Evolutionary conservation across 2,888 invertebrate species (phyloP), one percentile per base, ranked within the genome.

Genomic region (Aplocera efformata): DNA sequence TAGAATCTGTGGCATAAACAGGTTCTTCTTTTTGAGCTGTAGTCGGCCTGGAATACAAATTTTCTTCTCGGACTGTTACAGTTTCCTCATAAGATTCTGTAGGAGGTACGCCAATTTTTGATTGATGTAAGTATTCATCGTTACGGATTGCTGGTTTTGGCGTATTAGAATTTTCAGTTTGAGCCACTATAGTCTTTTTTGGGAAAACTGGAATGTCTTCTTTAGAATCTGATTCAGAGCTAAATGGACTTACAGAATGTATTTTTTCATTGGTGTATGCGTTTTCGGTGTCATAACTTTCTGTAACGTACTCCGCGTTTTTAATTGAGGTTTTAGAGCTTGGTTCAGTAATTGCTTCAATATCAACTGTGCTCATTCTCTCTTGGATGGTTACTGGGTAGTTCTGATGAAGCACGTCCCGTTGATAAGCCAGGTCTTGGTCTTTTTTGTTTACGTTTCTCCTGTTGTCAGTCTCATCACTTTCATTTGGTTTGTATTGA

Each of bases 331-430:
- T 48, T 60, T 63, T 78, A 8, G 58, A 47, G 1, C 67, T 63
- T 3, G 86, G 79, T 62, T 85, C 85, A 7, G 88, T 88, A 9
- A 85, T 79, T 28, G 85, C 82, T 64, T 86, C 88, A 50, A 85
- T 80, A 32, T 88, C 85, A 24, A 74, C 71, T 13, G 89, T 90
- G 48, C 83, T 89, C 45, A 68, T 71, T 48, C 85, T 71, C 61
- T 89, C 89, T 73, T 82, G 82, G 11, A 88, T 51, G 4, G 91
- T 90, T 0, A 91, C 90, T 1, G 91, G 91, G 57, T 91, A 91
- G 52, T 91, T 91, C 60, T 91, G 91, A 55, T 91, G 91, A 3
- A 91, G 63, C 1, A 91, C 88, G 61, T 91, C 91, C 47, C 91
- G 80, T 68, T 91, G 91, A 50, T 91, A 91, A 1, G 91, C 91